Evolutionary conservation across 2,113 vertebrate species (phyloP).

Genomic region (Corythaixoides concolor): DNA sequence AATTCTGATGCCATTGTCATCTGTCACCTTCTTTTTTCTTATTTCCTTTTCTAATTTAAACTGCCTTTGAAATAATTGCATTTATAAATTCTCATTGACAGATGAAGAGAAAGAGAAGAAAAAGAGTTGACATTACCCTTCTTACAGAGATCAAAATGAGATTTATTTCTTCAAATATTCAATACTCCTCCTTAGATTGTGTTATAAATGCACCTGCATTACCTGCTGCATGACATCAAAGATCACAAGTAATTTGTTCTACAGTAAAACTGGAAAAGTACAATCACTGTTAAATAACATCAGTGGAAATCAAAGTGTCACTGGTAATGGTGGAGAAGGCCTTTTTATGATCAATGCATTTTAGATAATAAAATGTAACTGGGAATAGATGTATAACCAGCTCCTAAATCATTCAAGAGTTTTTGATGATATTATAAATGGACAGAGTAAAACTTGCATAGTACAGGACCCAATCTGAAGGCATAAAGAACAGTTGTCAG

Average conservation of each 20-base stretch:
- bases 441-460: neutral
- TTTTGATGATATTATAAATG: neutral
- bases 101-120: neutral
- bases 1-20: neutral
- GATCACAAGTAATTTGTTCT: constrained; percentile 14
- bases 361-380: constrained; percentile 23
- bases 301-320: constrained; percentile 15
- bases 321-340: neutral
- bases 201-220: neutral
- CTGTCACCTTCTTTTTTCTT: neutral
- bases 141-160: neutral
- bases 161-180: constrained; percentile 5
- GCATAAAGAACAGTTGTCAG: neutral
- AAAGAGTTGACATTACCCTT: neutral
- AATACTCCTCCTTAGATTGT: neutral
- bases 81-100: constrained; percentile 8
- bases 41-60: neutral
- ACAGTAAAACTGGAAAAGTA: constrained; percentile 15
- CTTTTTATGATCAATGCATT: constrained; percentile 5
- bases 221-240: neutral
- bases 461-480: neutral
- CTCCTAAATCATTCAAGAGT: neutral
- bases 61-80: neutral
- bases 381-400: neutral
- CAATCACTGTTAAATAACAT: constrained; percentile 25